These are phyloP conservation scores for Parazoanthus atlanticus DNA, from an alignment of 92 coral and sea anemone species.

Conservation along the genomic window DNA sequence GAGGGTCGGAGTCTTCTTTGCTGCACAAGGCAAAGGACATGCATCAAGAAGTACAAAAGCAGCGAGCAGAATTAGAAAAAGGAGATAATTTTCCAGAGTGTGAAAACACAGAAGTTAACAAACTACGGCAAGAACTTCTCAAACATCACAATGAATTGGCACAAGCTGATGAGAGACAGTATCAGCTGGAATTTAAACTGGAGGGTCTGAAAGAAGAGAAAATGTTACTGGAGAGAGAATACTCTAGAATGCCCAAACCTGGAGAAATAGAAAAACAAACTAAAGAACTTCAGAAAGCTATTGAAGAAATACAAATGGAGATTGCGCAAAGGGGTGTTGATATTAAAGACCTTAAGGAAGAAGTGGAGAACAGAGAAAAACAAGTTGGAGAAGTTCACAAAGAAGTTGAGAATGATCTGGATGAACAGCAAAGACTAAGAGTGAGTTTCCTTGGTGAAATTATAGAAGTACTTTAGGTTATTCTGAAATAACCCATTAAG, in stretches of 20 bases:
- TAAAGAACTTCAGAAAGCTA: conserved; percentile 84
- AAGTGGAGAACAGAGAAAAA: conserved; percentile 77
- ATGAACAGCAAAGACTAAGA: conserved; percentile 88
- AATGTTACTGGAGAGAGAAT: conserved; percentile 91
- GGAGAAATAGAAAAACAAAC: conserved; percentile 96
- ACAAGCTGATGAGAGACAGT: conserved; percentile 99
- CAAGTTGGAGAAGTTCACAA: conserved; percentile 76
- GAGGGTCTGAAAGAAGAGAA: conserved; percentile 94
- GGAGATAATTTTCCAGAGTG: conserved; percentile 98
- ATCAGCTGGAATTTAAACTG: conserved; percentile 90
- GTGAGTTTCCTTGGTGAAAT: conserved; percentile 47
- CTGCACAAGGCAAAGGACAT: conserved; percentile 92
- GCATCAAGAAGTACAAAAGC: conserved; percentile 96
- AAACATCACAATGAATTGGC: conserved; percentile 97
- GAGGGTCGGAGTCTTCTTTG: conserved; percentile 86
- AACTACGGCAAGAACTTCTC: conserved; percentile 92
- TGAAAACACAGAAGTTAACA: conserved; percentile 92
- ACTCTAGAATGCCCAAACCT: conserved; percentile 97
- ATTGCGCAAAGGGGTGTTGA: conserved; percentile 94
- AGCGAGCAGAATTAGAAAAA: conserved; percentile 87
- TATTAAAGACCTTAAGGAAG: conserved; percentile 85
- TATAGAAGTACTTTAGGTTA: no score
- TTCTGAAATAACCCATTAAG: no score
- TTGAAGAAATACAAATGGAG: conserved; percentile 87
- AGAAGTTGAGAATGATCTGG: conserved; percentile 82